Conservation (phyloP, 2,797 vertebrate genomes). For the Falco columbarius region DNA sequence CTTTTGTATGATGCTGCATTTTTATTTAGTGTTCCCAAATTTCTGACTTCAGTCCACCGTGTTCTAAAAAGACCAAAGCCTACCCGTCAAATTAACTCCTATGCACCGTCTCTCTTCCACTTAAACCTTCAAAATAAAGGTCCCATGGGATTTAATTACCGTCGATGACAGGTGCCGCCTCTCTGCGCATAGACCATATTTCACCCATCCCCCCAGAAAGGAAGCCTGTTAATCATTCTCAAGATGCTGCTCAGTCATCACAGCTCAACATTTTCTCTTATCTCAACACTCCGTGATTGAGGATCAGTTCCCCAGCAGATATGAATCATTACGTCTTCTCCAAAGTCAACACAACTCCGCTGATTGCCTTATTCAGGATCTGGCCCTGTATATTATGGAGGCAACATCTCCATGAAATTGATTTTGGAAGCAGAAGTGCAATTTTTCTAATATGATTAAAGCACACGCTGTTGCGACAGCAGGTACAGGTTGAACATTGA, state of each 20-base stretch:
- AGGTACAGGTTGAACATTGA: constrained; percentile 24
- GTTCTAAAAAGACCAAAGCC: background rate
- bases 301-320: background rate
- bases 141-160: background rate
- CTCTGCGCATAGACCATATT: background rate
- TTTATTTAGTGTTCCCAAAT: background rate
- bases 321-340: constrained; percentile 34
- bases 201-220: background rate
- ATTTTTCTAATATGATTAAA: constrained; percentile 54
- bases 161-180: background rate
- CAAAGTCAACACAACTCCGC: constrained; percentile 30
- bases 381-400: background rate
- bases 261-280: background rate
- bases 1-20: background rate
- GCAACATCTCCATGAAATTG: constrained; percentile 38
- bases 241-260: constrained; percentile 39
- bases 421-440: constrained; percentile 54
- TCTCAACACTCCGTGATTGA: background rate
- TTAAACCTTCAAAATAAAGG: constrained; percentile 5
- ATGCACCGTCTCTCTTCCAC: background rate
- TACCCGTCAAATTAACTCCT: background rate
- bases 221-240: constrained; percentile 13
- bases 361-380: constrained; percentile 34
- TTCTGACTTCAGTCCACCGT: background rate
- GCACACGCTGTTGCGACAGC: constrained; percentile 6